A percentile compares a stretch with the other conserved stretches of the same genome.
Conservation (phyloP, 2,797 vertebrate genomes). For the Austrolebias charrua region DNA sequence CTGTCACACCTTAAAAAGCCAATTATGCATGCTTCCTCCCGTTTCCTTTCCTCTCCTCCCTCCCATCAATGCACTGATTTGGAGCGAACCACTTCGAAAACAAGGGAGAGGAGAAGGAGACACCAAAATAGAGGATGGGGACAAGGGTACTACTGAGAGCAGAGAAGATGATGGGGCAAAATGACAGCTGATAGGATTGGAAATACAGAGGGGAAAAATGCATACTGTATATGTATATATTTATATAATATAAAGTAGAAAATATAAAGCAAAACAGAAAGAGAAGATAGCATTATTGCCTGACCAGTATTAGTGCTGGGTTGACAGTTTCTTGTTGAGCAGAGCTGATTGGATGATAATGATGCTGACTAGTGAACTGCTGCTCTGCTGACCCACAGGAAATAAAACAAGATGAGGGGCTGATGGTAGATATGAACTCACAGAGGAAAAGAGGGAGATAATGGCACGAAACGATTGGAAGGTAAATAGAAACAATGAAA, state of each 20-base stretch:
- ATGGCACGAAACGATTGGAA: conserved; percentile 25
- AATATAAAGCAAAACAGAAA: conserved; percentile 20
- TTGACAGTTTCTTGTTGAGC: conserved; percentile 72
- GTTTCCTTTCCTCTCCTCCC: conserved; percentile 58
- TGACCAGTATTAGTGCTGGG: conserved; percentile 68
- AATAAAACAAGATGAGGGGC: conserved; percentile 41
- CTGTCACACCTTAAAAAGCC: conserved; percentile 82
- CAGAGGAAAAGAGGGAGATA: conserved; percentile 33
- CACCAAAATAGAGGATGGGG: conserved; percentile 51
- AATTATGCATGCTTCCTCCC: conserved; percentile 78
- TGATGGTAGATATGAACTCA: conserved; percentile 27
- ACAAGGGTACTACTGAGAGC: conserved; percentile 40
- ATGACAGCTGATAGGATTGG: conserved; percentile 27
- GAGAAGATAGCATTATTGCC: conserved; percentile 66
- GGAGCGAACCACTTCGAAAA: conserved; percentile 56
- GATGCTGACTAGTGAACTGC: conserved; percentile 72
- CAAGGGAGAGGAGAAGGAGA: conserved; percentile 28
- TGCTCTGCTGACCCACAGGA: conserved; percentile 72
- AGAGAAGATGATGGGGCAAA: conserved; percentile 26
- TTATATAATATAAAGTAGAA: background rate
- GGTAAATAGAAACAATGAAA: conserved; percentile 12
- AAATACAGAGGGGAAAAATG: conserved; percentile 8
- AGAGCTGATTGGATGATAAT: conserved; percentile 76
- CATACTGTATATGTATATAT: too few species aligned
- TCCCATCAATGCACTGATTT: conserved; percentile 61